These are phyloP conservation scores for Uromys caudimaculatus DNA, from an alignment of 2,797 vertebrate species.

Conservation along the genomic window DNA sequence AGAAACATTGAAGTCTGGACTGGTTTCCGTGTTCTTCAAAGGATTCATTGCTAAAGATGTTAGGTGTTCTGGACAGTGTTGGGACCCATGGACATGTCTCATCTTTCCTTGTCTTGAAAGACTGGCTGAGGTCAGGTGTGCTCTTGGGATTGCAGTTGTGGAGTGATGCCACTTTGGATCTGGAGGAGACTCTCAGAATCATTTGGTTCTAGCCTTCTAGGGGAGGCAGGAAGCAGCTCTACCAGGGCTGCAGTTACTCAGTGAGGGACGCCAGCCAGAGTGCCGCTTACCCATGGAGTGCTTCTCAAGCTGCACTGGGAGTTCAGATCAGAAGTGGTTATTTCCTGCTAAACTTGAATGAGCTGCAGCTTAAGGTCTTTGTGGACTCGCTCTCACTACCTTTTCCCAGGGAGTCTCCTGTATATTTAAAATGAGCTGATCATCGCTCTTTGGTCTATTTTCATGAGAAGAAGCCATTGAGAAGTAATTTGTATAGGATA, in stretches of 20 bases:
- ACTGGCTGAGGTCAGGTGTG: background rate
- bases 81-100: background rate
- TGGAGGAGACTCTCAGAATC: background rate
- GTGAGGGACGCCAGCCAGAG: background rate
- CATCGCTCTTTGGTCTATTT: conserved; percentile 70
- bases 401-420: conserved; percentile 49
- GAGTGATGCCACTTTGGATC: background rate
- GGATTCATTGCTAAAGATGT: background rate
- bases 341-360: conserved; percentile 54
- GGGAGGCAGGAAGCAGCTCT: background rate
- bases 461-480: conserved; percentile 70
- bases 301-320: background rate
- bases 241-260: background rate
- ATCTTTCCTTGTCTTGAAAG: background rate
- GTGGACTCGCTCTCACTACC: conserved; percentile 56
- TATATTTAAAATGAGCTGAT: conserved; percentile 74
- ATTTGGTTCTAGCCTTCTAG: background rate
- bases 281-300: background rate
- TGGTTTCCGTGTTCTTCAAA: background rate
- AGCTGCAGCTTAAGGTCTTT: conserved; percentile 48
- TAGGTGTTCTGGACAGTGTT: background rate
- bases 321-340: conserved; percentile 43
- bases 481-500: conserved; percentile 67
- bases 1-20: background rate
- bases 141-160: background rate